These are phyloP conservation scores for Capromys pilorides DNA, from an alignment of 2,797 vertebrate species.

Conservation along the genomic window DNA sequence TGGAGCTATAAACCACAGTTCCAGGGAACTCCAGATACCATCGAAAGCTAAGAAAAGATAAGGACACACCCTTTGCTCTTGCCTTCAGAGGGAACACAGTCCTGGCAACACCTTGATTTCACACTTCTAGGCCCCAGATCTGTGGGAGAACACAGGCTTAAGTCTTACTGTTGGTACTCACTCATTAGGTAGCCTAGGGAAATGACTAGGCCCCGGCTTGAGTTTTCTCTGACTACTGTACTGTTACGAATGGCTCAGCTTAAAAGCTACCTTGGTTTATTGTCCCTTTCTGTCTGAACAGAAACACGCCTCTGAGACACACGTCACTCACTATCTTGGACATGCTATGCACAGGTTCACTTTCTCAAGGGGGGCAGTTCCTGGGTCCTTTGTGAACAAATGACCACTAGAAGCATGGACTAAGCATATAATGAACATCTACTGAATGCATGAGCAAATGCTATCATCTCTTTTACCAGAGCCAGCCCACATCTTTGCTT, in stretches of 20 bases:
- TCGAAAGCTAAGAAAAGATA: background rate
- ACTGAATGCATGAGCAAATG: background rate
- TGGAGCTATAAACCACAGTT: background rate
- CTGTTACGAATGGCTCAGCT: background rate
- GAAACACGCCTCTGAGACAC: background rate
- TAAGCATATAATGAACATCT: background rate
- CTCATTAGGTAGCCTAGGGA: background rate
- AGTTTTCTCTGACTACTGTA: constrained; percentile 12
- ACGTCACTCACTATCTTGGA: background rate
- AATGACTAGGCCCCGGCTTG: background rate
- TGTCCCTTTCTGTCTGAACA: background rate
- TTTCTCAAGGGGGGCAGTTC: background rate
- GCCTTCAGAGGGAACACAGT: background rate
- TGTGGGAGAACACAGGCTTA: background rate
- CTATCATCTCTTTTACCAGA: background rate
- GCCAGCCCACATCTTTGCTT: background rate
- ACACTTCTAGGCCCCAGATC: background rate
- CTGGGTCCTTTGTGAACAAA: background rate
- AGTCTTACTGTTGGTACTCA: background rate
- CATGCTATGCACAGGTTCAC: background rate
- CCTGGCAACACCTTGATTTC: background rate
- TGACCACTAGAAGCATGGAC: background rate
- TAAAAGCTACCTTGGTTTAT: background rate
- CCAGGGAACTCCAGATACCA: background rate
- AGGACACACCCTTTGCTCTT: background rate